Evolutionary conservation across 2,113 vertebrate genomes (phyloP), one percentile per base, ranked within the genome.

Genomic region (Gasterosteus aculeatus): DNA sequence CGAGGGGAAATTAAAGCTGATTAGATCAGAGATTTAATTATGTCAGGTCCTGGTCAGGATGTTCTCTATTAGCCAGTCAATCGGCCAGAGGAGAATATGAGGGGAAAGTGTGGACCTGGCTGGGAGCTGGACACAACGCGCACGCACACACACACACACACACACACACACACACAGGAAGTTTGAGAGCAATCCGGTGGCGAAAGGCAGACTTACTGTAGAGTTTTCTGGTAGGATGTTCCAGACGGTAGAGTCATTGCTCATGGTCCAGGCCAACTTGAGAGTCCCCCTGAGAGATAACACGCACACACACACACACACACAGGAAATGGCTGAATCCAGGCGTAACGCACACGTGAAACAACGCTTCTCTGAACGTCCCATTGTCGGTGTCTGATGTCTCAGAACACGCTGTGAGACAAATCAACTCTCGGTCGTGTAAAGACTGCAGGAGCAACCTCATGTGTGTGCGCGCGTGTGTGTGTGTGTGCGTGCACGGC

Each of bases 241-340:
- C 97, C 96, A 97, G 75, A 95, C 78, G 87, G 93, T 93, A 89
- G 95, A 95, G 84, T 95, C 96, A 96, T 97, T 93, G 95, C 94
- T 97, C 96, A 97, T 97, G 94, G 95, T 97, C 95, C 90, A 95
- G 86, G 90, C 89, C 92, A 91, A 92, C 92, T 91, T 91, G 85
- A 91, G 77, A 67, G 82, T 92, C 90, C 94, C 92, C 93, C 93
- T 95, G 85, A 84, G 91, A 87, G 69, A 83, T 53, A 87, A 87
- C 77, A 88, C 82, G 86, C 15, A 58, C 56, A 58, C 31, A 57
- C 29, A 85, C 57, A 86, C 72, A 83, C 54, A 87, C 77, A 88
- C 83, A 87, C 22, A 46, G 86, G 86, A 91, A 90, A 81, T 88
- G 70, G 60, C 71, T 79, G 66, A 57, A 67, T 35, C 31, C 33